Evolutionary conservation across 2,113 vertebrate species (phyloP), one percentile per base, ranked within the genome.

Genomic region (Leucosticte australis): DNA sequence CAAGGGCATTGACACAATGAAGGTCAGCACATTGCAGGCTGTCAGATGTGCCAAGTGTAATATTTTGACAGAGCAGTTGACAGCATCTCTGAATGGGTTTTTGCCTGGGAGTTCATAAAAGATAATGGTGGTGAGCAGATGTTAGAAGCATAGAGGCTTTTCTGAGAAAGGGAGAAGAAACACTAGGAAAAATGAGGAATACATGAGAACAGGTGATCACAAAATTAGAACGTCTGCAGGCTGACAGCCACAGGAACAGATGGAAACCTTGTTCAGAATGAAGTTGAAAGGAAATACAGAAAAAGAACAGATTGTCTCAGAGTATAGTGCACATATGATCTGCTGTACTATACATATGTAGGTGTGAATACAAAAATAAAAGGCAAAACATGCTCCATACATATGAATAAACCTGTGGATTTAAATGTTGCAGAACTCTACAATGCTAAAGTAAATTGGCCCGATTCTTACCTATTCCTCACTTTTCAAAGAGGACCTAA

Each of bases 151-250:
- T 53, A 90, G 23, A 90, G 79, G 83, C 53, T 94, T 87, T 94
- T 74, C 82, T 78, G 39, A 92, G 78, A 76, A 85, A 87, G 52
- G 62, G 47, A 89, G 39, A 90, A 94, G 55, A 73, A 95, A 90
- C 21, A 11, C 78, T 83, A 9, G 63, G 80, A 79, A 41, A 93
- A 91, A 83, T 77, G 35, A 89, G 42, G 74, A 90, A 92, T 95
- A 86, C 64, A 64, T 64, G 41, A 92, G 87, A 94, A 90, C 82
- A 96, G 95, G 92, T 97, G 93, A 97, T 95, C 71, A 67, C 13
- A 44, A 86, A 95, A 88, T 83, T 74, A 94, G 71, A 86, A 86
- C 81, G 85, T 93, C 82, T 96, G 63, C 92, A 90, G 94, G 87
- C 87, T 95, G 93, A 80, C 81, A 94, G 87, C 55, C 57, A 60